These are phyloP conservation scores for Theocolax elegans DNA, from an alignment of 1,140 invertebrate genomes.

Conservation along the genomic window DNA sequence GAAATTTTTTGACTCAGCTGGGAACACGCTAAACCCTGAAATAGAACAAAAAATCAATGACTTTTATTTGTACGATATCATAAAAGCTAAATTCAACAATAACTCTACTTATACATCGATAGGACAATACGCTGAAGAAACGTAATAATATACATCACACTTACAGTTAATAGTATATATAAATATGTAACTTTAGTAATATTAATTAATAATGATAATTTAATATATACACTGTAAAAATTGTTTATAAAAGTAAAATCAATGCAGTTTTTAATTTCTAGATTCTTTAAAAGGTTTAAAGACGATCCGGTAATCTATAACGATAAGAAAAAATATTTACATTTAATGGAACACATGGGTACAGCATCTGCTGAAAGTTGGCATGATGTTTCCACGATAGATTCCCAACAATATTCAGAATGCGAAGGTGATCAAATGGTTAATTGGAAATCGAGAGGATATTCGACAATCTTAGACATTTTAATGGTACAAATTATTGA, in stretches of 20 bases:
- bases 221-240: too few species aligned
- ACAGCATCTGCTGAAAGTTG: slow-evolving; percentile 70
- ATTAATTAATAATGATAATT: too few species aligned
- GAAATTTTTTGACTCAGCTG: slow-evolving; percentile 64
- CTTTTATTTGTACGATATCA: slow-evolving; percentile 44
- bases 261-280: neutral
- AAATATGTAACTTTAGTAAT: slow-evolving; percentile 14
- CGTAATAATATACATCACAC: slow-evolving; percentile 50
- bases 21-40: slow-evolving; percentile 4
- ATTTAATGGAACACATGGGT: slow-evolving; percentile 67
- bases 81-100: slow-evolving; percentile 37
- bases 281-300: slow-evolving; percentile 40
- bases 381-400: slow-evolving; percentile 68
- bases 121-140: slow-evolving; percentile 63
- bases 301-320: slow-evolving; percentile 39
- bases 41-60: slow-evolving; percentile 36
- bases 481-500: slow-evolving; percentile 71
- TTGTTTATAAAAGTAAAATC: too few species aligned
- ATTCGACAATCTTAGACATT: slow-evolving; percentile 69
- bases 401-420: slow-evolving; percentile 63
- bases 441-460: slow-evolving; percentile 73
- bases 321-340: slow-evolving; percentile 56
- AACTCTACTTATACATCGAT: slow-evolving; percentile 56
- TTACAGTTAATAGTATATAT: slow-evolving; percentile 79
- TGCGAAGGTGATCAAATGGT: slow-evolving; percentile 69